Evolutionary conservation across 2,113 vertebrate genomes (phyloP).

Genomic region (Pluvialis apricaria): DNA sequence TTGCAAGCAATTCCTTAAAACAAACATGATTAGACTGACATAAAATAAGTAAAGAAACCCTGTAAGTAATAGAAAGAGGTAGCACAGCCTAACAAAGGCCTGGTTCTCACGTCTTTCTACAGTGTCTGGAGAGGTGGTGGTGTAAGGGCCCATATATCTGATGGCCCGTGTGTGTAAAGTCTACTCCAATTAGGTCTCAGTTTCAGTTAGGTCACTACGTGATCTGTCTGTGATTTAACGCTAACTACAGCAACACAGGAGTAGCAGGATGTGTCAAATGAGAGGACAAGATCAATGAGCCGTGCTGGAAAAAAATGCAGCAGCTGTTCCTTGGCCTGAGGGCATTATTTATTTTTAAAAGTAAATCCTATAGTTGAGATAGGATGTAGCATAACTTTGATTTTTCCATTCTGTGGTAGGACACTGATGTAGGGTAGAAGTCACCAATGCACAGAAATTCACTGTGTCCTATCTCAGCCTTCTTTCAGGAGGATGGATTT

Average conservation of each 20-base stretch:
- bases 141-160: rapidly evolving
- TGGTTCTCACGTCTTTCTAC: background rate
- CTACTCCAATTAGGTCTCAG: background rate
- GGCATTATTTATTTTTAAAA: slow-evolving; percentile 46
- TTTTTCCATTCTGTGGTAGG: background rate
- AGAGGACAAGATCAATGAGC: background rate
- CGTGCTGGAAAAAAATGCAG: background rate
- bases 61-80: background rate
- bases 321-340: background rate
- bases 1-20: background rate
- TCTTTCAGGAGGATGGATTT: background rate
- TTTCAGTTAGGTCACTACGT: background rate
- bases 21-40: background rate
- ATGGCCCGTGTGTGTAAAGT: background rate
- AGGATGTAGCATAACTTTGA: background rate
- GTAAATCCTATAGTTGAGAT: background rate
- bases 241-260: background rate
- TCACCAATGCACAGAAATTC: background rate
- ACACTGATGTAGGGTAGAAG: background rate
- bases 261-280: background rate
- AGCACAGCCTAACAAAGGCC: background rate
- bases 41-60: background rate
- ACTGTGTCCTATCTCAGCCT: background rate
- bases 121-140: background rate
- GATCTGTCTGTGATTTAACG: background rate